phyloP scores from a whole-genome alignment of 2,888 invertebrate genomes.

The Xanthia togata region DNA sequence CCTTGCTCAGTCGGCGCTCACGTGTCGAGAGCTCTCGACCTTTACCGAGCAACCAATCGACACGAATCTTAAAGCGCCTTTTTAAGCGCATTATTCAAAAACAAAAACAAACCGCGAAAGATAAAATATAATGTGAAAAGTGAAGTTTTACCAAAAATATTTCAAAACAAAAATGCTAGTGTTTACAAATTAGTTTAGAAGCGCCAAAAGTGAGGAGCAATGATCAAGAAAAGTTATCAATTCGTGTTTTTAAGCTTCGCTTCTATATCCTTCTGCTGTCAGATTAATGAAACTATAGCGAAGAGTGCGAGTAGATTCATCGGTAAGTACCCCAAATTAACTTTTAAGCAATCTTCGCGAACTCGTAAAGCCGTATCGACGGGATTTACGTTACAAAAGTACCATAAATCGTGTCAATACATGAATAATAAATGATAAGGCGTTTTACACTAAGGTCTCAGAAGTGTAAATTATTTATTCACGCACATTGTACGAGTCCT shows the following conservation, averaged over 20 bases:
- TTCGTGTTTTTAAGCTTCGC: conserved; percentile 87
- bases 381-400: conserved; percentile 48
- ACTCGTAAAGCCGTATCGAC: conserved; percentile 45
- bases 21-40: conserved; percentile 84
- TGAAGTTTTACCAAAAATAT: conserved; percentile 52
- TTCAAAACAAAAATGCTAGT: conserved; percentile 65
- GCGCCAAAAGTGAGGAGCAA: conserved; percentile 74
- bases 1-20: conserved; percentile 81
- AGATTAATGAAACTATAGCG: conserved; percentile 87
- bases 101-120: conserved; percentile 33
- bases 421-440: conserved; percentile 62
- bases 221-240: conserved; percentile 88
- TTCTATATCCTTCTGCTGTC: conserved; percentile 88
- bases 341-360: conserved; percentile 33
- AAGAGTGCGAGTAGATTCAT: conserved; percentile 88
- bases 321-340: conserved; percentile 76
- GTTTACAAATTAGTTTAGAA: conserved; percentile 63
- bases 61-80: conserved; percentile 70
- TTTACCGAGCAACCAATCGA: conserved; percentile 74
- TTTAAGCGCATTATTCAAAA: conserved; percentile 53
- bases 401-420: conserved; percentile 58
- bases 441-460: conserved; percentile 62
- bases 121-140: conserved; percentile 61
- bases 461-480: conserved; percentile 65
- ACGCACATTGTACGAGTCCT: conserved; percentile 49